These are phyloP conservation scores for Malurus elegans DNA, from an alignment of 2,113 vertebrate species.

Conservation along the genomic window DNA sequence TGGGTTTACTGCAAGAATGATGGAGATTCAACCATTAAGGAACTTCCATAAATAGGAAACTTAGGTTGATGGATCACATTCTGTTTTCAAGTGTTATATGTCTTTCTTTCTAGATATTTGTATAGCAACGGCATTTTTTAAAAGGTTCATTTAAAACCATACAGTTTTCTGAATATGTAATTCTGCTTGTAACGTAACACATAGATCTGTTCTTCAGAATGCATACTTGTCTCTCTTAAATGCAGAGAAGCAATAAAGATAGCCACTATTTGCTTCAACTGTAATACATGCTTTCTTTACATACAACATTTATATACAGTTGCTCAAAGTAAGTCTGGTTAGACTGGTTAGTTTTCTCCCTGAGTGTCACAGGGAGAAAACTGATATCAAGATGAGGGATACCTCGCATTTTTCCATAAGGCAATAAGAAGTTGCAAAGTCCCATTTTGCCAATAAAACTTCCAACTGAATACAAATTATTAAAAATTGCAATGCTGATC, in stretches of 20 bases:
- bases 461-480: background rate
- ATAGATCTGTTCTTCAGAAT: background rate
- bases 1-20: background rate
- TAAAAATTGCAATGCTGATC: background rate
- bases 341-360: background rate
- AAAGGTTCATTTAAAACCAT: background rate
- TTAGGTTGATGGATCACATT: background rate
- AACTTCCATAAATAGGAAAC: background rate
- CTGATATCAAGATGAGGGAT: background rate
- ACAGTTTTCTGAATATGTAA: background rate
- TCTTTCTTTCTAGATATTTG: background rate
- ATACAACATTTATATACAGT: background rate
- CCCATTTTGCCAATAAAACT: background rate
- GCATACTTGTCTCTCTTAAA: background rate
- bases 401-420: background rate
- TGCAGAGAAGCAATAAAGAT: background rate
- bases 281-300: background rate
- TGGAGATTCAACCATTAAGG: background rate
- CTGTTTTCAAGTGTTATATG: background rate
- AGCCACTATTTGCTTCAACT: background rate
- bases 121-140: background rate
- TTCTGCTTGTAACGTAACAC: background rate
- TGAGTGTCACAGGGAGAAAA: background rate
- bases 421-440: background rate
- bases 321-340: background rate